A percentile compares a stretch with the other conserved stretches of the same genome.
These are phyloP conservation scores for Ispidina picta DNA, from an alignment of 2,797 vertebrate species.

Conservation along the genomic window DNA sequence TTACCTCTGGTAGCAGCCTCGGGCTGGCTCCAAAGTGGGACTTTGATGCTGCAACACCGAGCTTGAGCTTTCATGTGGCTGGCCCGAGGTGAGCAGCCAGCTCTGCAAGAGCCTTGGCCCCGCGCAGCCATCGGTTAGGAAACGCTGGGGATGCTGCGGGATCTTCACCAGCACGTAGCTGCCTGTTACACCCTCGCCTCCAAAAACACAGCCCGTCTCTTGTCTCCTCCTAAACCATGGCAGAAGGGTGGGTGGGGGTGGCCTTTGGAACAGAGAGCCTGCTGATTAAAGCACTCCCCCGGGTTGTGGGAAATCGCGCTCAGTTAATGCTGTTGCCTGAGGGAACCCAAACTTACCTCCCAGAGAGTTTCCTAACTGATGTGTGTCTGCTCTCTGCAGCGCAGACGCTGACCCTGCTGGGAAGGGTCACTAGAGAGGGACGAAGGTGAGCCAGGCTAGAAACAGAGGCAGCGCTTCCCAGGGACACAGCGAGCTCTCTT, in stretches of 20 bases:
- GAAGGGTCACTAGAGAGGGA: not conserved
- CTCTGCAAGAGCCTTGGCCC: slow-evolving; percentile 51
- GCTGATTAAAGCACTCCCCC: slow-evolving; percentile 58
- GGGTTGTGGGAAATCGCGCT: slow-evolving; percentile 46
- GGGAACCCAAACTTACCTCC: slow-evolving; percentile 58
- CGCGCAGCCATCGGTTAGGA: slow-evolving; percentile 44
- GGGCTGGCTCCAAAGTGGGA: slow-evolving; percentile 32
- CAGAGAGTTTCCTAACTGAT: slow-evolving; percentile 45
- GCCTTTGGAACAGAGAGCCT: slow-evolving; percentile 60
- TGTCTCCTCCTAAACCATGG: not conserved
- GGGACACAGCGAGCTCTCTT: not conserved
- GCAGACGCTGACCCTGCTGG: not conserved
- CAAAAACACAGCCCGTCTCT: slow-evolving; percentile 13
- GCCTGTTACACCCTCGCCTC: slow-evolving; percentile 40
- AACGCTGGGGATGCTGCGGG: slow-evolving; percentile 53
- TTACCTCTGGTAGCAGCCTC: slow-evolving; percentile 40
- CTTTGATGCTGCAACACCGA: slow-evolving; percentile 66
- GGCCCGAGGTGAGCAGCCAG: slow-evolving; percentile 61
- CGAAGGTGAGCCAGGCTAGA: not conserved
- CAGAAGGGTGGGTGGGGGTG: slow-evolving; percentile 42
- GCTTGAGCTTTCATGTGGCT: slow-evolving; percentile 54
- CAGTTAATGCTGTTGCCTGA: slow-evolving; percentile 29
- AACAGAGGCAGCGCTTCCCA: not conserved
- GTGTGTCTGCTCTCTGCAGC: not conserved
- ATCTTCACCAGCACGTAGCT: slow-evolving; percentile 61